Evolutionary conservation across 1,140 invertebrate genomes (phyloP).

Genomic region (Pinna nobilis): DNA sequence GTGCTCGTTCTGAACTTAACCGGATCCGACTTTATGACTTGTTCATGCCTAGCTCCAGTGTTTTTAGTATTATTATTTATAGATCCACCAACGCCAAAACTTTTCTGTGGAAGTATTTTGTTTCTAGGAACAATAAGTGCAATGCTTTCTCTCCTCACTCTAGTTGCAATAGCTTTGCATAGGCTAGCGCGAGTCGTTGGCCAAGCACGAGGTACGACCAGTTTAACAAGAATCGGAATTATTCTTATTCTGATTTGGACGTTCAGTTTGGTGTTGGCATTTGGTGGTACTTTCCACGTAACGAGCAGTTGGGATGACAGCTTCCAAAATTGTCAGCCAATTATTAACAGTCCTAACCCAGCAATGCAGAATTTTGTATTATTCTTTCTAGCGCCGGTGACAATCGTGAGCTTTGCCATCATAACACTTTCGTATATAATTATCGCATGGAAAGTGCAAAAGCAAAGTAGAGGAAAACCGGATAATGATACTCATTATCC

Average conservation of each 20-base stretch:
- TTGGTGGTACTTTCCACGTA: constrained; percentile 56
- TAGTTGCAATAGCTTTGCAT: constrained; percentile 58
- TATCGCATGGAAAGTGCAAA: constrained; percentile 49
- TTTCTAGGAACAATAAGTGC: constrained; percentile 57
- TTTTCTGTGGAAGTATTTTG: constrained; percentile 60
- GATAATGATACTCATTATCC: background rate
- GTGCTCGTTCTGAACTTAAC: constrained; percentile 60
- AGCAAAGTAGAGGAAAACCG: constrained; percentile 33
- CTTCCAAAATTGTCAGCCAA: constrained; percentile 48
- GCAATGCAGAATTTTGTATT: constrained; percentile 55
- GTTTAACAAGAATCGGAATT: constrained; percentile 39
- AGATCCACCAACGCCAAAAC: constrained; percentile 49
- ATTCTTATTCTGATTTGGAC: constrained; percentile 55
- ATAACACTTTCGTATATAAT: constrained; percentile 52
- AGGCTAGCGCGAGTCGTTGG: constrained; percentile 52
- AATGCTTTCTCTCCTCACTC: constrained; percentile 53
- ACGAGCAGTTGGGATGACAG: constrained; percentile 51
- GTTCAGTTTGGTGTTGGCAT: constrained; percentile 46
- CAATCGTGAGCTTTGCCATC: constrained; percentile 50
- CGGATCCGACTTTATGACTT: constrained; percentile 59
- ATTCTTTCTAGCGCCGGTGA: constrained; percentile 58
- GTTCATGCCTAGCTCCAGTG: constrained; percentile 55
- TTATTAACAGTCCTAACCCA: constrained; percentile 52
- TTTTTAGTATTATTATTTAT: constrained; percentile 59
- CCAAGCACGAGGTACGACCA: constrained; percentile 43